Conservation (phyloP, 2,113 vertebrate genomes). For the pig (Sus scrofa) region DNA sequence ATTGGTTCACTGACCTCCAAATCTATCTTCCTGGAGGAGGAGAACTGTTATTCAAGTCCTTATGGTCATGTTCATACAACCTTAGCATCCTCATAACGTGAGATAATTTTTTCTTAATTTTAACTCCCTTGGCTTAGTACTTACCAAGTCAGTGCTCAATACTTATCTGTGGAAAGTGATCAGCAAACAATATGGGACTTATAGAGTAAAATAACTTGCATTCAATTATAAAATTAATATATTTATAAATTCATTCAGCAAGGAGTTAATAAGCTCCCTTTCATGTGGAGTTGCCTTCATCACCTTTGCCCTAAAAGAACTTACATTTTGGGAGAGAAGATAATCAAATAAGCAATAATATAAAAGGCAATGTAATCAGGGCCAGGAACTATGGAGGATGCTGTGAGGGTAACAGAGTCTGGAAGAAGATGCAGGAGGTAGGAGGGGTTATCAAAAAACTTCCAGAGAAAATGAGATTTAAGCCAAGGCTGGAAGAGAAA, state of each 20-base stretch:
- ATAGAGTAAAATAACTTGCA: not conserved
- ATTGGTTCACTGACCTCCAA: conserved; percentile 51
- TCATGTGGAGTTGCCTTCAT: not conserved
- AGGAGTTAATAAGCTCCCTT: not conserved
- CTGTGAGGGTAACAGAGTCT: not conserved
- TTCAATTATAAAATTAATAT: not conserved
- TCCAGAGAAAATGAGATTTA: not conserved
- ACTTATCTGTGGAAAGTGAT: conserved; percentile 6
- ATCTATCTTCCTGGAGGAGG: conserved; percentile 68
- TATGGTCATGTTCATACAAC: not conserved
- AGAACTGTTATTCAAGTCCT: not conserved
- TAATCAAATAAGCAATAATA: not conserved
- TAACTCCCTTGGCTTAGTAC: not conserved
- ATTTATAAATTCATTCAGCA: not conserved
- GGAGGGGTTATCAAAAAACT: not conserved
- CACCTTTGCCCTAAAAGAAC: not conserved
- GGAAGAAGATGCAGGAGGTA: not conserved
- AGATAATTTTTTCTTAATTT: not conserved
- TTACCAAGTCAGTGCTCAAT: not conserved
- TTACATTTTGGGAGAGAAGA: not conserved
- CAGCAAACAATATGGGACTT: not conserved
- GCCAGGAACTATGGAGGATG: not conserved
- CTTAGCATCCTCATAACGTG: not conserved
- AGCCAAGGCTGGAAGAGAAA: not conserved
- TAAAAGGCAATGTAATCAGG: not conserved